These are phyloP conservation scores for Drosophila murphyi DNA, from an alignment of 1,140 invertebrate species.

Conservation along the genomic window DNA sequence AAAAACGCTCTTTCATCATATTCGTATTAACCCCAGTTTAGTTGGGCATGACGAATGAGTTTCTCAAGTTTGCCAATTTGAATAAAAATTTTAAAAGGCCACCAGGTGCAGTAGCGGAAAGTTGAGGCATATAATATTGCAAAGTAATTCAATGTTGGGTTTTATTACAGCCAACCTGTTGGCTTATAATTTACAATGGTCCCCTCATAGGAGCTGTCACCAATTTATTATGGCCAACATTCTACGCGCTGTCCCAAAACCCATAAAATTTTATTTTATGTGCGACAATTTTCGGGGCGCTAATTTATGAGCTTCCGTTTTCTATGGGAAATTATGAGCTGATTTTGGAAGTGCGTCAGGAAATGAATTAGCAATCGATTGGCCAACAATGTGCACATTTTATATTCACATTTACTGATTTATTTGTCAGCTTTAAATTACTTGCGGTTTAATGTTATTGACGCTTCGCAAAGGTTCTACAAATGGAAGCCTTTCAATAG, in stretches of 20 bases:
- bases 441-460: slow-evolving; percentile 30
- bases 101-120: slow-evolving; percentile 55
- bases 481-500: slow-evolving; percentile 48
- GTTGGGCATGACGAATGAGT: slow-evolving; percentile 74
- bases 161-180: slow-evolving; percentile 52
- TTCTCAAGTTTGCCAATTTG: slow-evolving; percentile 62
- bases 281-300: slow-evolving; percentile 21
- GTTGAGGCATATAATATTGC: slow-evolving; percentile 39
- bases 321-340: slow-evolving; percentile 31
- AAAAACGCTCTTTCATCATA: slow-evolving; percentile 29
- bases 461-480: neutral
- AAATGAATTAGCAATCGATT: slow-evolving; percentile 49
- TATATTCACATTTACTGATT: slow-evolving; percentile 13
- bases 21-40: slow-evolving; percentile 40
- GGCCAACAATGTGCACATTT: slow-evolving; percentile 2
- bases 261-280: slow-evolving; percentile 73
- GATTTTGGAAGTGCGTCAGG: neutral
- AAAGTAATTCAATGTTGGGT: slow-evolving; percentile 40
- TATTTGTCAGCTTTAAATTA: slow-evolving; percentile 14
- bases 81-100: slow-evolving; percentile 41
- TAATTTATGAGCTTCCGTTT: slow-evolving; percentile 48
- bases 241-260: slow-evolving; percentile 39
- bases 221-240: slow-evolving; percentile 45
- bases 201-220: slow-evolving; percentile 33
- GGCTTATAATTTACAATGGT: slow-evolving; percentile 48